Evolutionary conservation across 2,113 vertebrate species (phyloP).

Genomic region (Hemicordylus capensis): DNA sequence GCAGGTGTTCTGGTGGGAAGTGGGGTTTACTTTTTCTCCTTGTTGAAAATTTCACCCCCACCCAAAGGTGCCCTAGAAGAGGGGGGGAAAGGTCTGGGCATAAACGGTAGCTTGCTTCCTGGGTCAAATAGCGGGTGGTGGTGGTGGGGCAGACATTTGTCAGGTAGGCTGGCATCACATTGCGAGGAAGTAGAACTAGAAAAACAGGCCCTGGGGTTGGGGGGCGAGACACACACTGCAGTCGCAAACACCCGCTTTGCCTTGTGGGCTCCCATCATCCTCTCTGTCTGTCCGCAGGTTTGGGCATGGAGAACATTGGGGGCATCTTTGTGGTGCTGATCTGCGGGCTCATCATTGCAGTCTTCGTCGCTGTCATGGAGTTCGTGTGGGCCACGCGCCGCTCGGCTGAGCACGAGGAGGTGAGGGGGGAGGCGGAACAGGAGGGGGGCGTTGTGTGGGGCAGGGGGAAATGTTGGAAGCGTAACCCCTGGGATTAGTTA

Average conservation of each 20-base stretch:
- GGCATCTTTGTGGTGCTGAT: constrained; percentile 92
- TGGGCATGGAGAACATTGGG: constrained; percentile 93
- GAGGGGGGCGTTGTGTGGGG: not conserved
- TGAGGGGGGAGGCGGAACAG: constrained; percentile 48
- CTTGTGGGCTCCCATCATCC: no score
- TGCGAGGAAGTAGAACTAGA: not conserved
- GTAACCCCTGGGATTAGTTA: not conserved
- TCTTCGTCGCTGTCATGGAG: constrained; percentile 92
- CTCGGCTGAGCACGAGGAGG: constrained; percentile 87
- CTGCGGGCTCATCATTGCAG: constrained; percentile 90
- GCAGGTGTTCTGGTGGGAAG: no score
- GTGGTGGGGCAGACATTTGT: no score
- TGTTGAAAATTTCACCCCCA: no score
- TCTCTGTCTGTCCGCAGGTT: constrained; percentile 29
- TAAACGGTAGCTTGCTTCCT: no score
- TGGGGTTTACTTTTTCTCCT: no score
- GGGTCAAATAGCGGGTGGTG: no score
- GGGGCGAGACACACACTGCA: not conserved
- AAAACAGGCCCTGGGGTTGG: no score
- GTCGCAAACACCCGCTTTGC: no score
- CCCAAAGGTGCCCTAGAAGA: no score
- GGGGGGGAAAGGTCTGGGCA: no score
- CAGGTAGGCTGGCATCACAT: not conserved
- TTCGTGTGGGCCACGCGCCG: constrained; percentile 90
- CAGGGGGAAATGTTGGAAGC: no score